A percentile compares a stretch with the other conserved stretches of the same genome.
Evolutionary conservation across 1,140 invertebrate genomes (phyloP).

Genomic region (Drosophila ficusphila): DNA sequence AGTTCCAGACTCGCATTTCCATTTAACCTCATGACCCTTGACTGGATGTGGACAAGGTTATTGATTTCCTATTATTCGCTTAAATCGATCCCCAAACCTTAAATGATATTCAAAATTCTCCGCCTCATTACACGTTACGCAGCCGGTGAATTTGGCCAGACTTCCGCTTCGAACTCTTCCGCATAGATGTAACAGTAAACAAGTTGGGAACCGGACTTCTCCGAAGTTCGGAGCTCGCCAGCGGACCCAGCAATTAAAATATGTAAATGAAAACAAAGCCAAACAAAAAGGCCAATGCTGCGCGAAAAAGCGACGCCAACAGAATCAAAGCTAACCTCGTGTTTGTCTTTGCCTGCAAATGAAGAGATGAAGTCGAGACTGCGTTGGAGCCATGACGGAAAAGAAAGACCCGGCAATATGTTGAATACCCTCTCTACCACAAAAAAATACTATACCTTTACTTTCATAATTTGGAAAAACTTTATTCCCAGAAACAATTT

Average conservation of each 20-base stretch:
- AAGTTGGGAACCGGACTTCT: conserved; percentile 11
- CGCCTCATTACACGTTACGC: conserved; percentile 34
- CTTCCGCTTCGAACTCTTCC: conserved; percentile 64
- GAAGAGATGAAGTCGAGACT: conserved; percentile 26
- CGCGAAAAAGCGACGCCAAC: conserved; percentile 53
- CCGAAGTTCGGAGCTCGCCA: background rate
- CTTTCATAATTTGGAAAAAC: no score
- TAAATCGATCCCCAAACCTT: background rate
- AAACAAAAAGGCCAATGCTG: conserved; percentile 76
- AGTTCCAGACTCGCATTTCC: conserved; percentile 19
- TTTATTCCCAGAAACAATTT: no score
- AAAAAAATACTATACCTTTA: background rate
- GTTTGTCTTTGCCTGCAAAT: conserved; percentile 25
- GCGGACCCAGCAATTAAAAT: conserved; percentile 59
- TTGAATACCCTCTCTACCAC: background rate
- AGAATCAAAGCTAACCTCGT: conserved; percentile 53
- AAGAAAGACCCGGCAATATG: conserved; percentile 8
- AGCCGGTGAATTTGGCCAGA: conserved; percentile 10
- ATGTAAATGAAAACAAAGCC: conserved; percentile 74
- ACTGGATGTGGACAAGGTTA: conserved; percentile 2
- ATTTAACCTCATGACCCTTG: conserved; percentile 42
- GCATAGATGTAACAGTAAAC: conserved; percentile 75
- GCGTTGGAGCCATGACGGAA: conserved; percentile 2
- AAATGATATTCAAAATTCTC: background rate
- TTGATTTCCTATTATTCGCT: background rate